These are phyloP conservation scores for Kobus ellipsiprymnus DNA, from an alignment of 2,113 vertebrate genomes.

Conservation along the genomic window DNA sequence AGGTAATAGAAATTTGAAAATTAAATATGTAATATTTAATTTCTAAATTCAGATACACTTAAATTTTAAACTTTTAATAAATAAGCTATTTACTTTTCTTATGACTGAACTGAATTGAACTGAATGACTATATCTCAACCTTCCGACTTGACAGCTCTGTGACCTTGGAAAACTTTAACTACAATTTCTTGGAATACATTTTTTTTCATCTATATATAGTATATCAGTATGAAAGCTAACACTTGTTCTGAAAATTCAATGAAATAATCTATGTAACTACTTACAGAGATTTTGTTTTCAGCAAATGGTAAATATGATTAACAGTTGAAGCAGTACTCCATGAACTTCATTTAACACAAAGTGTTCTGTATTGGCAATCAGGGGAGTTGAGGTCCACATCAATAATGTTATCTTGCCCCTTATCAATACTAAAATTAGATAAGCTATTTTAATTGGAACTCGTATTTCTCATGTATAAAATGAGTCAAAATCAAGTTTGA, in stretches of 20 bases:
- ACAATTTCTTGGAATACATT: background rate
- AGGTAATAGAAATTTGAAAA: background rate
- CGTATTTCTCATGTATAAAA: background rate
- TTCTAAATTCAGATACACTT: background rate
- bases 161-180: background rate
- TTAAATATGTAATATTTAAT: background rate
- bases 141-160: background rate
- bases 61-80: background rate
- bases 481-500: background rate
- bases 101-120: background rate
- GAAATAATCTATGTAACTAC: background rate
- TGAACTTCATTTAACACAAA: background rate
- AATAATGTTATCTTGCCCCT: background rate
- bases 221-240: background rate
- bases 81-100: background rate
- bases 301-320: background rate
- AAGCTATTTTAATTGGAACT: background rate
- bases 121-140: background rate
- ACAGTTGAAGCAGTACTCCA: accelerated
- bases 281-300: background rate
- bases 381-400: background rate
- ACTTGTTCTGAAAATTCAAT: background rate
- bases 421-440: background rate
- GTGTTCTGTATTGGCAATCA: background rate
- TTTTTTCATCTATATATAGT: background rate